Evolutionary conservation across 1,140 invertebrate genomes (phyloP), one percentile per base, ranked within the genome.

Genomic region (Drosophila gunungcola): DNA sequence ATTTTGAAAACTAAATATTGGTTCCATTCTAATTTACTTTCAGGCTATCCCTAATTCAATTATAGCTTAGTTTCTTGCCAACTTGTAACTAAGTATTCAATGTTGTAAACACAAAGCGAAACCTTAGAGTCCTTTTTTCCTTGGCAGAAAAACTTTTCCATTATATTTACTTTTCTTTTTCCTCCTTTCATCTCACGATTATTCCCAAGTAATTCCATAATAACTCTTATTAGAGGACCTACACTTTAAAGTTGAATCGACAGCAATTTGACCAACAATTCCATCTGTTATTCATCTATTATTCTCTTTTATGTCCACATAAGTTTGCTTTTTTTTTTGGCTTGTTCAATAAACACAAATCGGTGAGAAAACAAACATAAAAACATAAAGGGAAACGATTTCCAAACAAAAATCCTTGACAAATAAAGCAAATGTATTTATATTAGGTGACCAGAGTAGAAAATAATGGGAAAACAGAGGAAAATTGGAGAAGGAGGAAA

Each of bases 341-440:
- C 36, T 27, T 56, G 63, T 69, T 69, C 67, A 70, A 70, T 69
- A 64, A 70, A 70, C 41, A 58, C 41, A 63, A 64, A 61, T 60
- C 45, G 36, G 13, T 43, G 43, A 21, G 21, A 36, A 56, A 52
- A 67, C 45, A 60, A 39, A 54, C 21, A 38, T 12, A 34, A 12
- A 60, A 34, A 38, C n/a, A n/a, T n/a, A 42, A 46, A 43, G 4
- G 21, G n/a, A 13, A 42, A 45, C 29, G 54, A 53, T 70, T 70
- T 56, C 36, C 42, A 74, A 75, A 55, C 57, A 80, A 52, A 58
- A 57, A 77, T 63, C 62, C 45, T 39, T 70, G 67, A 74, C 64
- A 82, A 86, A 88, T 88, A 78, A 68, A 86, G 78, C 69, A 74
- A 85, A 81, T 81, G 67, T 84, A 84, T 67, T 76, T 84, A 46